Conservation (phyloP, 2,113 vertebrate species). For the Oostethus manadensis region DNA sequence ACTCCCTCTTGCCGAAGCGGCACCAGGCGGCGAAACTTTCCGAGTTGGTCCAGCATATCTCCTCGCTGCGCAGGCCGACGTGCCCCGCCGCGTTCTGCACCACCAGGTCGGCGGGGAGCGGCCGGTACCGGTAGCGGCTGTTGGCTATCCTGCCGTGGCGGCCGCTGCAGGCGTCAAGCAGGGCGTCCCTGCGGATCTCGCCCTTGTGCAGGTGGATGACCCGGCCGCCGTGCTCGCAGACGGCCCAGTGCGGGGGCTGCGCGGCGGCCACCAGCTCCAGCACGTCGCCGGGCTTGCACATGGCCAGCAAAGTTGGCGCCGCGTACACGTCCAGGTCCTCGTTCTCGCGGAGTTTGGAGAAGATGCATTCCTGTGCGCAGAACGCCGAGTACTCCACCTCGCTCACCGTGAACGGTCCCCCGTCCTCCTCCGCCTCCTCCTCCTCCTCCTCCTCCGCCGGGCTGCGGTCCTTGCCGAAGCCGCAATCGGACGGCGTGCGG, state of each 20-base stretch:
- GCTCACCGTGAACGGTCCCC: conserved; percentile 78
- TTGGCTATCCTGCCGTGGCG: conserved; percentile 91
- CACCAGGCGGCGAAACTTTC: conserved; percentile 99
- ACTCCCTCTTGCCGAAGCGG: conserved; percentile 96
- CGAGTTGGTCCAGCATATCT: conserved; percentile 98
- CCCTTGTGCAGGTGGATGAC: conserved; percentile 94
- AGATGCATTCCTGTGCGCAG: conserved; percentile 98
- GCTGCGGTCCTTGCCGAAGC: conserved; percentile 81
- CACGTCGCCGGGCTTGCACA: conserved; percentile 94
- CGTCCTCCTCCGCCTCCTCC: neutral
- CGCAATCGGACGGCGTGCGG: conserved; percentile 88
- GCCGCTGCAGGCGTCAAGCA: conserved; percentile 84
- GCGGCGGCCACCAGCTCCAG: conserved; percentile 86
- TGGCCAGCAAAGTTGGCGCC: conserved; percentile 83
- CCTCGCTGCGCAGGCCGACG: conserved; percentile 87
- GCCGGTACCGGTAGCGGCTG: conserved; percentile 94
- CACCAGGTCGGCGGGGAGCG: conserved; percentile 90
- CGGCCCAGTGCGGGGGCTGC: conserved; percentile 90
- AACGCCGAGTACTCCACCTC: conserved; percentile 96
- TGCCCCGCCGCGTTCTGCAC: conserved; percentile 96
- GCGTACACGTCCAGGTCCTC: conserved; percentile 89
- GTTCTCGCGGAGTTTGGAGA: conserved; percentile 93
- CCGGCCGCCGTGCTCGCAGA: conserved; percentile 87
- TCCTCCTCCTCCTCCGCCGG: conserved; percentile 62
- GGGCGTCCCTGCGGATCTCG: conserved; percentile 94